These are phyloP conservation scores for Martes martes DNA, from an alignment of 2,113 vertebrate species.

Conservation along the genomic window DNA sequence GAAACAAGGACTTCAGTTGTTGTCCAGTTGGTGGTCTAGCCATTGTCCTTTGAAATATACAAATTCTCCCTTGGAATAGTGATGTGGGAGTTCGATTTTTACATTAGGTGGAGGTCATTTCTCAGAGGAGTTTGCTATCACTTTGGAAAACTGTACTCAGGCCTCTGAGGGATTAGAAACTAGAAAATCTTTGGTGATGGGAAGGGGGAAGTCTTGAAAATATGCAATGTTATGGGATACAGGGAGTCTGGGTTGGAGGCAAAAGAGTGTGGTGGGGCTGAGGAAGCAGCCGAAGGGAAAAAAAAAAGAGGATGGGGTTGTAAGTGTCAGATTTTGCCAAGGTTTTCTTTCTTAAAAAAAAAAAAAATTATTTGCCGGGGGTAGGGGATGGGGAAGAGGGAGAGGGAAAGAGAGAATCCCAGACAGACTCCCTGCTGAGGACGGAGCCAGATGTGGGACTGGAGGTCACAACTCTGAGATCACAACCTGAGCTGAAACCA, in stretches of 20 bases:
- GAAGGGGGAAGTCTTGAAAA: neutral
- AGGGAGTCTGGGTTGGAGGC: neutral
- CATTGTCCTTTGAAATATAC: neutral
- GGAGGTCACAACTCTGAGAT: neutral
- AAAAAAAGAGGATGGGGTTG: neutral
- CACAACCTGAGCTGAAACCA: neutral
- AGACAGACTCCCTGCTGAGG: neutral
- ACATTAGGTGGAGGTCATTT: neutral
- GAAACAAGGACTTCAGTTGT: neutral
- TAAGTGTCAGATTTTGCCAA: neutral
- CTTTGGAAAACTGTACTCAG: neutral
- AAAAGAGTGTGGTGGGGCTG: accelerated
- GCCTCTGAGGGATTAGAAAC: neutral
- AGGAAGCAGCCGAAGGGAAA: neutral
- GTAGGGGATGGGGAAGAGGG: neutral
- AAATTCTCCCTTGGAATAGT: neutral
- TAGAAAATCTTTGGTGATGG: neutral
- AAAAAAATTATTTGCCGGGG: neutral
- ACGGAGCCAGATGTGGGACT: neutral
- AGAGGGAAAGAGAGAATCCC: neutral
- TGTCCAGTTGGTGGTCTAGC: neutral
- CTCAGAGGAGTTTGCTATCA: neutral
- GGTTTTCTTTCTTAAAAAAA: neutral
- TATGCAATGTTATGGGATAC: neutral
- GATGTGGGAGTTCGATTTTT: neutral